phyloP scores from a whole-genome alignment of 2,113 vertebrate species.

The Aphyosemion australe region DNA sequence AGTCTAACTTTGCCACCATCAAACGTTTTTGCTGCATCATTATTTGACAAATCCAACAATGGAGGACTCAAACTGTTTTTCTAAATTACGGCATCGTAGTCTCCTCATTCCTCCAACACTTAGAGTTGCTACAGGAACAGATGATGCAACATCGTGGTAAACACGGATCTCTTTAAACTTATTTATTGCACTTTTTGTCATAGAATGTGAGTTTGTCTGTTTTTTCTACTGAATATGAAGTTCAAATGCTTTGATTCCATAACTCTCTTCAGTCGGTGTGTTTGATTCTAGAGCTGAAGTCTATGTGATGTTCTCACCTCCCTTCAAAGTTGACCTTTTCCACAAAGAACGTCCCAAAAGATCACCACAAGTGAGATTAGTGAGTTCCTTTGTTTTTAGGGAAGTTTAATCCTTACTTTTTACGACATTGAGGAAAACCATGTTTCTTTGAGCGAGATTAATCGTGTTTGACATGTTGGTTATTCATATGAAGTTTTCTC shows the following conservation, averaged over 20 bases:
- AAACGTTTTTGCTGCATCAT: not conserved
- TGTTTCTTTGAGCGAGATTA: not conserved
- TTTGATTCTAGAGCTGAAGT: not conserved
- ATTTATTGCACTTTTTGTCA: not conserved
- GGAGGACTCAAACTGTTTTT: not conserved
- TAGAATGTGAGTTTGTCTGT: not conserved
- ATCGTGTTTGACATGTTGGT: not conserved
- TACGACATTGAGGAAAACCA: not conserved
- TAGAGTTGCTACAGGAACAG: not conserved
- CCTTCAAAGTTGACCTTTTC: not conserved
- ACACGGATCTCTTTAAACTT: too few species aligned
- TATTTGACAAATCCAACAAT: not conserved
- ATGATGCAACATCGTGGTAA: constrained; percentile 6
- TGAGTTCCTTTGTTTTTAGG: not conserved
- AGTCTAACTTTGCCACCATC: not conserved
- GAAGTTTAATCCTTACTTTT: not conserved
- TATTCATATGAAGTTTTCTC: not conserved
- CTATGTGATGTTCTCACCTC: constrained; percentile 10
- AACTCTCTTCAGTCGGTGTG: not conserved
- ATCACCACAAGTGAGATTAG: not conserved
- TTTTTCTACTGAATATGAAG: not conserved
- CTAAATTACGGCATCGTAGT: not conserved
- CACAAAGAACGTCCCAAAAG: not conserved
- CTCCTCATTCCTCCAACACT: not conserved
- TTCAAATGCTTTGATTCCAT: not conserved